These are phyloP conservation scores for Tylochromis polylepis DNA, from an alignment of 2,113 vertebrate genomes.

Conservation along the genomic window DNA sequence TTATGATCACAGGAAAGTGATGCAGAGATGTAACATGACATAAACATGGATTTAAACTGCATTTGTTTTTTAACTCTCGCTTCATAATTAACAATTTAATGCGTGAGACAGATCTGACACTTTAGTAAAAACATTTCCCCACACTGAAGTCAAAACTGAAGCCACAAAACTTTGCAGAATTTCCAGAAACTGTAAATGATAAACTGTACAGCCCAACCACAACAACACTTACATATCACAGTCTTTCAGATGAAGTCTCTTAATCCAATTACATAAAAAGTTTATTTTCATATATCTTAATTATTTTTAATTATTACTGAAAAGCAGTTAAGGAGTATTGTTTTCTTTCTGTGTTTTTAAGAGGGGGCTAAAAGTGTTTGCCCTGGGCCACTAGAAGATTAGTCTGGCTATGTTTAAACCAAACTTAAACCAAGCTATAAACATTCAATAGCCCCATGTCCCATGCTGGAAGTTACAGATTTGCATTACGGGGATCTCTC, in stretches of 20 bases:
- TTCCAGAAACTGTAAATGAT: not conserved
- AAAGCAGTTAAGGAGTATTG: not conserved
- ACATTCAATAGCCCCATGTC: not conserved
- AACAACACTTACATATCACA: not conserved
- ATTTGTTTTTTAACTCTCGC: not conserved
- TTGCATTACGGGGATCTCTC: not conserved
- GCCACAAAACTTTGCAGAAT: not conserved
- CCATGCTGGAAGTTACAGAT: not conserved
- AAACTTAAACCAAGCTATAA: not conserved
- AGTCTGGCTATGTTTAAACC: not conserved
- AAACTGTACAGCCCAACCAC: not conserved
- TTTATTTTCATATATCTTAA: not conserved
- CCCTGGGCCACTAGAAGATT: not conserved
- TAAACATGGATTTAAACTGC: not conserved
- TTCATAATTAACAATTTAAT: not conserved
- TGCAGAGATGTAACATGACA: not conserved
- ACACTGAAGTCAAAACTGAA: not conserved
- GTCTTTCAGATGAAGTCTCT: not conserved
- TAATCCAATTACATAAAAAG: not conserved
- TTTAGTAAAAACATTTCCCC: not conserved
- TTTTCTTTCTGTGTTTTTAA: not conserved
- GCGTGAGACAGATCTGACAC: not conserved
- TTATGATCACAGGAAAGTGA: conserved; percentile 20
- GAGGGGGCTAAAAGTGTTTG: not conserved
- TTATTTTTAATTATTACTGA: no score